Base-by-base conservation (phyloP, 2,888 invertebrate species). In the Conistra vaccinii region DNA sequence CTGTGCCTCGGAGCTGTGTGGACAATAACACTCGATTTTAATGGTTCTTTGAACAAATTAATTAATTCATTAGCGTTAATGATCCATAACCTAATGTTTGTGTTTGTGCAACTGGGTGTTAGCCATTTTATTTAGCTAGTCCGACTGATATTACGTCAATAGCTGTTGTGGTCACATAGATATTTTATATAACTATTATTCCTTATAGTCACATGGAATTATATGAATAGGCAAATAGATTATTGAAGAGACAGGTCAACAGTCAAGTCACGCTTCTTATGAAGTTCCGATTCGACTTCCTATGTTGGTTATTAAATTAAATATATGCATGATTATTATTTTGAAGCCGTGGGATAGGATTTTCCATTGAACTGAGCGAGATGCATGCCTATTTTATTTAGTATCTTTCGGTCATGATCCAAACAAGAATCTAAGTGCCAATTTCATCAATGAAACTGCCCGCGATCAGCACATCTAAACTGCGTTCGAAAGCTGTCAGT, bases 131-230 rank as follows among this genome's bases (percentile, higher is more conserved):
- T 39, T 55, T 29, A 53, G 42, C 32, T 32, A 62, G 39, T 39
- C 4, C 0, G 0, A 9, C 29, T 58, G 12, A 23, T 53, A 4
- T 29, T 39, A 29, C 39, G 23, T n/a, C 2, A 62, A 58, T 42
- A 20, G 17, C 39, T 71, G 63, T 48, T 71, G 63, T 55, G 45
- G 32, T 45, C 23, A 1, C 7, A 1, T 58, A 26, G 26, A 6
- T 66, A 26, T 63, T 35, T 48, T 14, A 4, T 57, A n/a, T n/a
- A n/a, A n/a, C 32, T 48, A 32, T 48, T 48, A 7, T 60, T n/a
- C 60, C 45, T 55, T 35, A 75, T 10, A 45, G 20, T 26, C 62
- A 53, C 23, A 53, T 23, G 32, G 39, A 32, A 76, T 23, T 51
- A 32, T 17, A 26, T 51, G 7, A 45, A 29, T n/a, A 62, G 23